Conservation (phyloP, 2,888 invertebrate species). For the Sinohyriopsis cumingii region DNA sequence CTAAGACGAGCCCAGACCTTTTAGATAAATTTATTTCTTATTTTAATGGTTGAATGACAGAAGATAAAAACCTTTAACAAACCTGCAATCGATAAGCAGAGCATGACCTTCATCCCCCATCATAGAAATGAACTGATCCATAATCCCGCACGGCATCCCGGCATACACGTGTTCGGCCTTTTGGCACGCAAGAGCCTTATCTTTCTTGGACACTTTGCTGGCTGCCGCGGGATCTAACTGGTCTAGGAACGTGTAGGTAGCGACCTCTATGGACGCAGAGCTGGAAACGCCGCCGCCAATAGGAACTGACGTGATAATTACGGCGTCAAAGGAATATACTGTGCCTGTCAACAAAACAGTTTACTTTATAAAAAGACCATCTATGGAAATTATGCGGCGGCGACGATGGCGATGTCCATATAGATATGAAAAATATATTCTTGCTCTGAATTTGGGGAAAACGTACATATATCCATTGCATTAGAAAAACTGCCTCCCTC, state of each 20-base stretch:
- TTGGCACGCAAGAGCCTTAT: conserved; percentile 88
- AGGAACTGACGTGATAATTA: conserved; percentile 87
- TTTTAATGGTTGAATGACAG: too few relatives aligned
- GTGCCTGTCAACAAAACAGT: conserved; percentile 69
- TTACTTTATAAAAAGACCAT: not conserved
- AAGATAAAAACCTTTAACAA: not conserved
- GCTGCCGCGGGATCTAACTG: conserved; percentile 64
- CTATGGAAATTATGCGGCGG: too few relatives aligned
- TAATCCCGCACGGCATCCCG: conserved; percentile 94
- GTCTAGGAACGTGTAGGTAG: conserved; percentile 89
- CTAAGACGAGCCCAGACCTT: too few relatives aligned
- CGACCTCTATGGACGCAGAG: conserved; percentile 93
- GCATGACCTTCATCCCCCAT: conserved; percentile 86
- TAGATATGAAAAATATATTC: too few relatives aligned
- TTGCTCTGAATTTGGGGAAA: too few relatives aligned
- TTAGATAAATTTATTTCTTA: too few relatives aligned
- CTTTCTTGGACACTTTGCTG: conserved; percentile 39
- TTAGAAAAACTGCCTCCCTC: too few relatives aligned
- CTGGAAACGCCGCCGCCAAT: conserved; percentile 92
- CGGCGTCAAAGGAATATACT: conserved; percentile 85
- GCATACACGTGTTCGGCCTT: conserved; percentile 94
- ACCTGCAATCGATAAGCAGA: conserved; percentile 91
- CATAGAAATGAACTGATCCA: conserved; percentile 95
- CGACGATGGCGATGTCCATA: too few relatives aligned
- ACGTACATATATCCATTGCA: too few relatives aligned